Base-by-base conservation (phyloP, 2,113 vertebrate species). In the Corydoras sp. region DNA sequence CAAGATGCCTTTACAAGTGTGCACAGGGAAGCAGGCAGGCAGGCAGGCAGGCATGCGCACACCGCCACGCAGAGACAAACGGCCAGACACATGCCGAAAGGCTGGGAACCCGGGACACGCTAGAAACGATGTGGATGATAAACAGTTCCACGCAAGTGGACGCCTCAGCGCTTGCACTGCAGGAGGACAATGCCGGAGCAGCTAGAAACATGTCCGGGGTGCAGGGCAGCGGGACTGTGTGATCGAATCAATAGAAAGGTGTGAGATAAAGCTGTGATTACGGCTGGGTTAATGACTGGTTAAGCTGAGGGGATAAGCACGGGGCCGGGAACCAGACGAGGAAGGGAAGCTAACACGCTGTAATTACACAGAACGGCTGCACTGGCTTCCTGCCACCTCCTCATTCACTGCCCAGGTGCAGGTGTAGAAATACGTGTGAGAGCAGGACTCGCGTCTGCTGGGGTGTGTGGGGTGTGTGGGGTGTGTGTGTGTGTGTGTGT, bases 361-460 rank as follows among this genome's bases (percentile, higher is more conserved):
- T 95, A 95, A 97, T 95, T 94, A 93, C 82, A 93, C 72, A 76
- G 81, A 84, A 79, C 84, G 77, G 84, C 83, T 70, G 73, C 76
- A 86, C 77, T 81, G 84, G 85, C 88, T 92, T 96, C 92, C 93
- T 93, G 91, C 85, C 85, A 88, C 84, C 81, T 89, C 87, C 83
- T 89, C 92, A 97, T 92, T 92, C 94, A 92, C 85, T 78, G 65
- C 77, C 77, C 83, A 82, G 81, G 62, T 72, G 77, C 75, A 79
- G 74, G 64, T 67, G 83, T 81, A 78, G 80, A 75, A 61, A 84
- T 76, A 82, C 86, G 75, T 64, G 78, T 48, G 65, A 65, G 77
- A 65, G 65, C 61, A 60, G 30, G 71, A 53, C 51, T 67, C 68
- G n/a, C 65, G 35, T 43, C 35, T 43, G 18, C 24, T 60, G 53